Evolutionary conservation across 92 coral and sea anemone species (phyloP), one percentile per base, ranked within the genome.

Genomic region (Isaurus tuberculatus): DNA sequence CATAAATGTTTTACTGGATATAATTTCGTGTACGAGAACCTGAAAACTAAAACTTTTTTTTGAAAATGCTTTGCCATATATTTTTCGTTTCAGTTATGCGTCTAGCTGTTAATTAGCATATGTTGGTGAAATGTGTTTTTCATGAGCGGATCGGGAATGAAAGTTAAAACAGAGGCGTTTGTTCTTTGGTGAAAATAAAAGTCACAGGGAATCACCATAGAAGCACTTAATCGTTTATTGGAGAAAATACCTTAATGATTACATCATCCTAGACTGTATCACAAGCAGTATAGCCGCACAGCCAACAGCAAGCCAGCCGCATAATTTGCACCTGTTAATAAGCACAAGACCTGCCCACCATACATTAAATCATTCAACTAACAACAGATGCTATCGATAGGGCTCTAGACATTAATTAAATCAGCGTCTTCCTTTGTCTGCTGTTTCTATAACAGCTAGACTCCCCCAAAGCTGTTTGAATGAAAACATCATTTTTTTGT

Each of bases 131-230:
- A 73, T 73, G 22, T 73, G 79, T 46, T 26, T 73, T 73, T 73
- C 63, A 51, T 44, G 58, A 44, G 42, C 69, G 57, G 63, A n/a
- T n/a, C n/a, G n/a, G n/a, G n/a, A 55, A 55, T 55, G 63, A 19
- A 22, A 3, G 2, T 55, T 33, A 32, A 58, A 34, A 15, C 42
- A 16, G 48, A 30, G 51, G 29, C 23, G 46, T 33, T 58, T 22
- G 49, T 14, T 60, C 51, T 23, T 49, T 13, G 16, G 65, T 55
- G n/a, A n/a, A 29, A 20, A 57, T 31, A 57, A 10, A 5, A 36
- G 34, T 58, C 8, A 42, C 55, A 64, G 82, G 82, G 49, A 61
- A 77, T 77, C 82, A 3, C 82, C 82, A 34, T 77, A 34, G 82
- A 33, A 22, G 36, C 82, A 60, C 46, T 58, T 60, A 20, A n/a